phyloP scores from a whole-genome alignment of 2,797 vertebrate genomes.

The Spinus pinus region DNA sequence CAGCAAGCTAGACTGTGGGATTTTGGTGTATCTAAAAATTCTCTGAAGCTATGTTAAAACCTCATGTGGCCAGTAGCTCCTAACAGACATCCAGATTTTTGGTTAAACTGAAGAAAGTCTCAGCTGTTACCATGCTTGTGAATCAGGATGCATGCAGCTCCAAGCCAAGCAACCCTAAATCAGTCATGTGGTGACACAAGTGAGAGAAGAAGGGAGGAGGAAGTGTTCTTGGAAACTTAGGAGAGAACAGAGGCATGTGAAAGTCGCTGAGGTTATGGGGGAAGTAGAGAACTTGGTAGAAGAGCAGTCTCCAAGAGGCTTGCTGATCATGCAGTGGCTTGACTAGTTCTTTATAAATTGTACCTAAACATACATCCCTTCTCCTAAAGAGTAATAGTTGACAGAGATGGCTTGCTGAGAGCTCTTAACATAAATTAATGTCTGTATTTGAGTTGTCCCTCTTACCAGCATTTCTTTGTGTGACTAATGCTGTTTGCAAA shows the following conservation, averaged over 20 bases:
- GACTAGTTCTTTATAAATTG: neutral
- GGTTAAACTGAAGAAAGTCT: neutral
- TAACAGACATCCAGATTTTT: neutral
- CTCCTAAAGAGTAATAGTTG: neutral
- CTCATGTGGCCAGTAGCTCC: neutral
- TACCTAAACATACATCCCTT: neutral
- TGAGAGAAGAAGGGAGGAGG: neutral
- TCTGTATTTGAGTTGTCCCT: neutral
- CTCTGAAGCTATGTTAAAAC: neutral
- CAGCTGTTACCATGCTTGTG: neutral
- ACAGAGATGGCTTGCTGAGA: neutral
- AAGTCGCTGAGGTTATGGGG: neutral
- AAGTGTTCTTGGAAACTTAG: neutral
- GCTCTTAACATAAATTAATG: neutral
- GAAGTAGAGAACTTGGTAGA: neutral
- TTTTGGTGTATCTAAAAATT: neutral
- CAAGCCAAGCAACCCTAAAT: neutral
- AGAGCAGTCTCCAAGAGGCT: neutral
- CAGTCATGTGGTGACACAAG: accelerated
- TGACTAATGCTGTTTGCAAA: neutral
- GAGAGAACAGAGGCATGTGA: neutral
- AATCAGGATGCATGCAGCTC: neutral
- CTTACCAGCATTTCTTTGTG: neutral
- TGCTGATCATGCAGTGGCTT: neutral
- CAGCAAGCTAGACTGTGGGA: neutral